phyloP scores from a whole-genome alignment of 1,140 invertebrate genomes.

The Rhyacophila brunnea region DNA sequence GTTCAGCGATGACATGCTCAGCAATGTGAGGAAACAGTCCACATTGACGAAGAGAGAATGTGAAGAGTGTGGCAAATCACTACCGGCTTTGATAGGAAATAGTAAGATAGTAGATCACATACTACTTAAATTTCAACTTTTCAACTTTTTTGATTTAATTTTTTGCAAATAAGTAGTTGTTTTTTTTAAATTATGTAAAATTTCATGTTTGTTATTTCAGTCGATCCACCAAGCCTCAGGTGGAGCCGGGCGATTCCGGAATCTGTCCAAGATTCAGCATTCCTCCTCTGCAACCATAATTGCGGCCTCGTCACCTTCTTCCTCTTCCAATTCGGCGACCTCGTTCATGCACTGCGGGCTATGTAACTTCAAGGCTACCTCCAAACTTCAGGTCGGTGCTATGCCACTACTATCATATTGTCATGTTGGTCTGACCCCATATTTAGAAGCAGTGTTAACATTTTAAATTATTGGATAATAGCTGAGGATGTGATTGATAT shows the following conservation, averaged over 20 bases:
- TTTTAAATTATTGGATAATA: too few relatives aligned
- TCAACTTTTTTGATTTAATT: background rate
- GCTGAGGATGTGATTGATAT: too few relatives aligned
- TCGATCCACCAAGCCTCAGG: slow-evolving; percentile 36
- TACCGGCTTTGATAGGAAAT: background rate
- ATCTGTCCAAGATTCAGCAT: slow-evolving; percentile 3
- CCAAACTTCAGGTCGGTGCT: slow-evolving; percentile 37
- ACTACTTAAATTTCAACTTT: background rate
- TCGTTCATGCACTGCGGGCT: slow-evolving; percentile 42
- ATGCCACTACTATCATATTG: too few relatives aligned
- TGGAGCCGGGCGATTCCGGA: slow-evolving; percentile 20
- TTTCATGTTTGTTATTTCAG: slow-evolving; percentile 24
- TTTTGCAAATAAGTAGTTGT: background rate
- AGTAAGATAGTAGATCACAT: background rate
- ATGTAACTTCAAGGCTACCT: slow-evolving; percentile 41
- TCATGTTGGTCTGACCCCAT: too few relatives aligned
- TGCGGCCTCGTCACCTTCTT: slow-evolving; percentile 13
- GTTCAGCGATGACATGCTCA: too few relatives aligned
- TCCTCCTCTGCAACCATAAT: too few relatives aligned
- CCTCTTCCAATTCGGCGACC: slow-evolving; percentile 22
- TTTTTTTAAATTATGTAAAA: background rate
- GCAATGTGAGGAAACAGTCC: background rate
- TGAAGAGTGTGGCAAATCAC: background rate
- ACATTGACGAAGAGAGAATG: background rate
- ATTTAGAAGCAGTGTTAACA: too few relatives aligned